Evolutionary conservation across 2,888 invertebrate species (phyloP).

Genomic region (Macrosoma leucophasiata): DNA sequence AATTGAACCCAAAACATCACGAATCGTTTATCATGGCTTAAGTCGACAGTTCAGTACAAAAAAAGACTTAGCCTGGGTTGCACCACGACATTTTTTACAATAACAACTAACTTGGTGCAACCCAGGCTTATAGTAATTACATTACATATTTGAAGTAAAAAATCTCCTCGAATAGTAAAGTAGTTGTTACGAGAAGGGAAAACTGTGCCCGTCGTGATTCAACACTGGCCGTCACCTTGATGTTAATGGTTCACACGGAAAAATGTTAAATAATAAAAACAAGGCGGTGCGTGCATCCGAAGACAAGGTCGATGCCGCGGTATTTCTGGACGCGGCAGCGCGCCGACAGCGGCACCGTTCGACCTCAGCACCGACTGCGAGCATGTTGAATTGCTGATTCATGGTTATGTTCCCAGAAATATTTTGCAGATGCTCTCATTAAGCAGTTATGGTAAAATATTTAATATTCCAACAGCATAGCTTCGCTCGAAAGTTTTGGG

Average conservation of each 20-base stretch:
- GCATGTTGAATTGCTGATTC: slow-evolving; percentile 54
- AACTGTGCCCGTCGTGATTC: slow-evolving; percentile 12
- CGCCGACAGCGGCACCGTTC: no score
- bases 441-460: slow-evolving; percentile 27
- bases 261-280: slow-evolving; percentile 66
- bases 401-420: slow-evolving; percentile 49
- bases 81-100: no score
- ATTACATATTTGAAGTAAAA: no score
- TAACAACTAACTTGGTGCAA: no score
- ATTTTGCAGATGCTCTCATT: slow-evolving; percentile 41
- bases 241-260: slow-evolving; percentile 45
- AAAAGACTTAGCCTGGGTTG: no score
- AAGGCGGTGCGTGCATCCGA: slow-evolving; percentile 56
- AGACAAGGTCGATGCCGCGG: slow-evolving; percentile 68
- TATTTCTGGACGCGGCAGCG: slow-evolving; percentile 63
- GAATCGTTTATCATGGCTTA: no score
- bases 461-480: no score
- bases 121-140: no score
- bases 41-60: no score
- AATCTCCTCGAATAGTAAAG: no score
- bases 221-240: slow-evolving; percentile 59
- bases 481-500: no score
- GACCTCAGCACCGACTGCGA: slow-evolving; percentile 36
- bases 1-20: no score
- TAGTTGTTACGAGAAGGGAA: slow-evolving; percentile 1